Evolutionary conservation across 2,888 invertebrate genomes (phyloP).

Genomic region (Drosophila mimetica): DNA sequence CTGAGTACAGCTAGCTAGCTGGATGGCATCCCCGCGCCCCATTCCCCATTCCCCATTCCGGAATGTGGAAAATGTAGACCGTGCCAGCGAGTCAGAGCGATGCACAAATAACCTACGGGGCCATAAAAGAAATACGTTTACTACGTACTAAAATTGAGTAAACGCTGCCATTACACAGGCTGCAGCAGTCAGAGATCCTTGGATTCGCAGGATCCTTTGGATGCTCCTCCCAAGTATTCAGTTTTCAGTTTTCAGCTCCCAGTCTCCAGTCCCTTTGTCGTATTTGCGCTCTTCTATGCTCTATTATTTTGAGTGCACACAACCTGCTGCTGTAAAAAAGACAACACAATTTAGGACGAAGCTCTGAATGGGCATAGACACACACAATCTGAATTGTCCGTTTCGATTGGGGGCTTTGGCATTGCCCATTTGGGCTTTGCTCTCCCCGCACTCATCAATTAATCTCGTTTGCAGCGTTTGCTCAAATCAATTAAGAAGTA

Average conservation of each 20-base stretch:
- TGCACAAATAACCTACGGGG: constrained; percentile 70
- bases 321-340: constrained; percentile 65
- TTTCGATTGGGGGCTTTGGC: constrained; percentile 7
- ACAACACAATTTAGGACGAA: constrained; percentile 40
- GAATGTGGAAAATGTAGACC: constrained; percentile 59
- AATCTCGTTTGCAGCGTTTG: constrained; percentile 62
- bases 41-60: too few relatives aligned
- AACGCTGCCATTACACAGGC: constrained; percentile 75
- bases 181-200: constrained; percentile 60
- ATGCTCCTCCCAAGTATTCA: constrained; percentile 14
- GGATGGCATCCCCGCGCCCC: not conserved
- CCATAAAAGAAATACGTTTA: constrained; percentile 79
- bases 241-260: constrained; percentile 20
- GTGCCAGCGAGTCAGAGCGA: constrained; percentile 52
- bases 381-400: constrained; percentile 31
- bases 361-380: constrained; percentile 10
- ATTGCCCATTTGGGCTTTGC: constrained; percentile 9
- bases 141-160: constrained; percentile 78
- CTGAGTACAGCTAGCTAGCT: constrained; percentile 40
- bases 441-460: constrained; percentile 52
- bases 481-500: constrained; percentile 67
- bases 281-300: constrained; percentile 56
- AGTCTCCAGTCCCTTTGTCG: constrained; percentile 50
- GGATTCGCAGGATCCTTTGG: not conserved
- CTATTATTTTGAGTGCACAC: constrained; percentile 75